Percentiles rank a stretch among this genome's conserved stretches.
These are phyloP conservation scores for Anagrus nilaparvatae DNA, from an alignment of 1,140 invertebrate genomes.

Conservation along the genomic window DNA sequence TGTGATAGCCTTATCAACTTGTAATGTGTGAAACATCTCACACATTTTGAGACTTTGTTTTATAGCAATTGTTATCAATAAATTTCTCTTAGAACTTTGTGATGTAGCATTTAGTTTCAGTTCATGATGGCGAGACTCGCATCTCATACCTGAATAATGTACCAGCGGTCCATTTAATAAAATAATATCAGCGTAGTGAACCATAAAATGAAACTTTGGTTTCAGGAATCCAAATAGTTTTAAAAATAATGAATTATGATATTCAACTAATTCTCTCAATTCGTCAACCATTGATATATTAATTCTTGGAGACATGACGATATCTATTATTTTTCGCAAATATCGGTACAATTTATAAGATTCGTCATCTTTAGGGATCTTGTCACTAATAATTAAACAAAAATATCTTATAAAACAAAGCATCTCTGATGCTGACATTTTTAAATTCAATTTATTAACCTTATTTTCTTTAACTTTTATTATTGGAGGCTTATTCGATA, in stretches of 20 bases:
- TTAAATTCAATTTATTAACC: background rate
- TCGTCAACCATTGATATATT: background rate
- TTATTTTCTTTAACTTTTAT: slow-evolving; percentile 4
- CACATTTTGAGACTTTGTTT: slow-evolving; percentile 1
- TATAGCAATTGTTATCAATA: slow-evolving; percentile 1
- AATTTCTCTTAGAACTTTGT: background rate
- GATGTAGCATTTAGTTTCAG: background rate
- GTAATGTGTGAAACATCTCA: background rate
- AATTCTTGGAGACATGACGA: background rate
- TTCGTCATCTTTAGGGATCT: background rate
- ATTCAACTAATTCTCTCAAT: background rate
- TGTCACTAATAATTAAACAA: background rate
- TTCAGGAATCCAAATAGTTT: background rate
- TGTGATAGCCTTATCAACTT: background rate
- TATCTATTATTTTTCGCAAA: slow-evolving; percentile 1
- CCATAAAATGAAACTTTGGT: background rate
- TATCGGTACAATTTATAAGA: background rate
- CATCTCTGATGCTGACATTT: background rate
- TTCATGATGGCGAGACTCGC: background rate
- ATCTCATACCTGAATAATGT: background rate
- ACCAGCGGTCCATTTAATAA: background rate
- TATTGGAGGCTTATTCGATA: background rate
- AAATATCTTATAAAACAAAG: slow-evolving; percentile 7
- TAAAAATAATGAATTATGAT: background rate
- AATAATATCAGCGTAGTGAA: background rate